Evolutionary conservation across 2,888 invertebrate genomes (phyloP).

Genomic region (Drosophila anomalata): DNA sequence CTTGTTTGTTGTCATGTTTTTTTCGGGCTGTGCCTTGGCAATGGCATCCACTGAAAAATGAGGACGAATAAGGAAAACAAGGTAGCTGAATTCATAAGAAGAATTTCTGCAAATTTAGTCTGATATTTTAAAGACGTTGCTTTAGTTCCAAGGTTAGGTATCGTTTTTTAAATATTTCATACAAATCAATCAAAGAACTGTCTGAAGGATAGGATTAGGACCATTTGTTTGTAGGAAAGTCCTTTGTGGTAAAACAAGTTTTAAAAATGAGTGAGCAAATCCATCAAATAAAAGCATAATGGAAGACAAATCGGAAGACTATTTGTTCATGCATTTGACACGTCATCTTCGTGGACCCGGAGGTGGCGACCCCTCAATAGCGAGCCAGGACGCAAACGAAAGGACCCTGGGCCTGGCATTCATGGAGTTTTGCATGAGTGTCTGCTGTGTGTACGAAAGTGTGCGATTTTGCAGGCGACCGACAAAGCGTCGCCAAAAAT

Average conservation of each 20-base stretch:
- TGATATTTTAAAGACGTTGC: neutral
- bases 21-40: constrained; percentile 38
- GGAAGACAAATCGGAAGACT: constrained; percentile 12
- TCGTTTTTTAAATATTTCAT: neutral
- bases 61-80: neutral
- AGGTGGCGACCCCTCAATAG: constrained; percentile 18
- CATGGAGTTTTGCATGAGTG: constrained; percentile 38
- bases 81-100: constrained; percentile 1
- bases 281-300: constrained; percentile 24
- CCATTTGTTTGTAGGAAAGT: neutral
- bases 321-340: constrained; percentile 42
- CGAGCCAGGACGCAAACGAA: constrained; percentile 21
- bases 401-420: constrained; percentile 34
- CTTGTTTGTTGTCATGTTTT: constrained; percentile 77
- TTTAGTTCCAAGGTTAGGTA: neutral
- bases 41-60: constrained; percentile 13
- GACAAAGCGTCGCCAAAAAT: constrained; percentile 50
- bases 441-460: constrained; percentile 19
- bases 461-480: constrained; percentile 44
- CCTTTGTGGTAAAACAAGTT: neutral
- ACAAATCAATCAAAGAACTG: no score
- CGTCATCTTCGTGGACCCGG: constrained; percentile 23
- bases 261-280: constrained; percentile 3
- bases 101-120: neutral
- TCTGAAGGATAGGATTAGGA: neutral